These are phyloP conservation scores for Todiramphus saurophagus DNA, from an alignment of 2,113 vertebrate genomes.

Conservation along the genomic window DNA sequence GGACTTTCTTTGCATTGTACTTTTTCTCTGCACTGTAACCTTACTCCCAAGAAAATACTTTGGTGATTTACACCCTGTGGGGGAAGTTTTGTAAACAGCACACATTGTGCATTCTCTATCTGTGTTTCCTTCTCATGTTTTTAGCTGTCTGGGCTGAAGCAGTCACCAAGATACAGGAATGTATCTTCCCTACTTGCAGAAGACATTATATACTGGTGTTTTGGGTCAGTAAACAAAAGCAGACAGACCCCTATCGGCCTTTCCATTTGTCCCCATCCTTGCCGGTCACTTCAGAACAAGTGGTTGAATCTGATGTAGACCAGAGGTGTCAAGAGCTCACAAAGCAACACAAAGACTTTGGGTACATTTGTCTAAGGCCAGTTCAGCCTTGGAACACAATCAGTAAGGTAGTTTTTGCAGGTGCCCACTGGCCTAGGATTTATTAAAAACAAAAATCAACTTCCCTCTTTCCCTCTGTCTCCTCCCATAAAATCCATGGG, in stretches of 20 bases:
- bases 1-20: not conserved
- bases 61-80: not conserved
- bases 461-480: not conserved
- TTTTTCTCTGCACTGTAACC: not conserved
- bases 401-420: not conserved
- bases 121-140: not conserved
- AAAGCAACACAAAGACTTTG: not conserved
- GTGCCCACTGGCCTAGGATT: not conserved
- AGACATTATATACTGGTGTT: not conserved
- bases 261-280: not conserved
- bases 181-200: not conserved
- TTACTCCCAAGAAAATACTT: not conserved
- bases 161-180: not conserved
- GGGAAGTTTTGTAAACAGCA: not conserved
- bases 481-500: conserved; percentile 5
- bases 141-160: not conserved
- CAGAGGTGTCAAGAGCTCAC: not conserved
- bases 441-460: not conserved
- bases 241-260: not conserved
- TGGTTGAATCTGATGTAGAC: not conserved
- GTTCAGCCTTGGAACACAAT: not conserved
- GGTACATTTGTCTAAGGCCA: not conserved
- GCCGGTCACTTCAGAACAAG: not conserved
- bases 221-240: not conserved
- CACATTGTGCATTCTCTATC: not conserved